phyloP scores from a whole-genome alignment of 2,888 invertebrate genomes.

The Andrena fulva region DNA sequence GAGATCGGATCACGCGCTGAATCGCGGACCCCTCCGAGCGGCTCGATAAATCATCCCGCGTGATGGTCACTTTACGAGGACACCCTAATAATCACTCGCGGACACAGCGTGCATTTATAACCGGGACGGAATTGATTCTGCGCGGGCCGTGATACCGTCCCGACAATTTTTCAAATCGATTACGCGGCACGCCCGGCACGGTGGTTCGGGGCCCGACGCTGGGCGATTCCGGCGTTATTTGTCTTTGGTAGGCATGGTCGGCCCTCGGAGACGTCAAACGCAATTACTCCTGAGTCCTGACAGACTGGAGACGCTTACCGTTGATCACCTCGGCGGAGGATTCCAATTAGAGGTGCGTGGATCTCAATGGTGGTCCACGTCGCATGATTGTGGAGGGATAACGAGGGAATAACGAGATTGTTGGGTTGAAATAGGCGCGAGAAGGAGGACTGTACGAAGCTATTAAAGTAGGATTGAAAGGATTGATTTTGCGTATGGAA shows the following conservation, averaged over 20 bases:
- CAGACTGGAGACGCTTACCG: constrained; percentile 14
- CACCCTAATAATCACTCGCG: constrained; percentile 51
- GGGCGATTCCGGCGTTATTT: constrained; percentile 32
- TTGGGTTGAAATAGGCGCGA: background rate
- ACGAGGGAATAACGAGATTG: background rate
- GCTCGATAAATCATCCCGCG: constrained; percentile 61
- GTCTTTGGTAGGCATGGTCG: constrained; percentile 1
- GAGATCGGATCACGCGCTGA: constrained; percentile 60
- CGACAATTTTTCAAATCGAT: constrained; percentile 50
- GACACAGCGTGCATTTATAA: constrained; percentile 48
- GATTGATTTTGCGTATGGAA: too few species aligned
- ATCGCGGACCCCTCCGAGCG: constrained; percentile 46
- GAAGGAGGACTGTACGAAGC: background rate
- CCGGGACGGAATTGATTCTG: constrained; percentile 45
- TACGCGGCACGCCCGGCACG: background rate
- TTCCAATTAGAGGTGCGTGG: constrained; percentile 31
- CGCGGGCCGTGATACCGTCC: background rate
- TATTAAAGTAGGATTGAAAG: too few species aligned
- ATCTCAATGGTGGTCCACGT: constrained; percentile 25
- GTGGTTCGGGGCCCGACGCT: constrained; percentile 8
- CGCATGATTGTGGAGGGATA: constrained; percentile 5
- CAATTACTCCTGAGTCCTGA: constrained; percentile 43
- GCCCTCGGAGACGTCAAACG: constrained; percentile 31
- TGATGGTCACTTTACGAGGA: constrained; percentile 44
- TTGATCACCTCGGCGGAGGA: constrained; percentile 11